A percentile compares a stretch with the other conserved stretches of the same genome.
Conservation (phyloP, 2,113 vertebrate genomes). For the Camarhynchus parvulus region DNA sequence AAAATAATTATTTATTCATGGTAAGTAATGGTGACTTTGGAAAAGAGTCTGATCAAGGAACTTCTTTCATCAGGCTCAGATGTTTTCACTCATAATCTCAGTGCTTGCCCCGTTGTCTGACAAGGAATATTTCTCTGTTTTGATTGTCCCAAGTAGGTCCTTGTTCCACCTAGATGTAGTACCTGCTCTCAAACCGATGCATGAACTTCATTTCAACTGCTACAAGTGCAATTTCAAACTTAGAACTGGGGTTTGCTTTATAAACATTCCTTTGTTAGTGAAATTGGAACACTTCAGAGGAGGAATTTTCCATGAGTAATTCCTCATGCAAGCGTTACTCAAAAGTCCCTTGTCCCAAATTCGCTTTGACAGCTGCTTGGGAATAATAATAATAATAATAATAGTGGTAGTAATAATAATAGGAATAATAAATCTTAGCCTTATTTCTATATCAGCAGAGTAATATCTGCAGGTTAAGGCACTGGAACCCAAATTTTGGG, state of each 20-base stretch:
- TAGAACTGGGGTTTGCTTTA: constrained; percentile 31
- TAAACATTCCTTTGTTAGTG: constrained; percentile 56
- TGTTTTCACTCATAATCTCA: background rate
- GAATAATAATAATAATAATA: background rate
- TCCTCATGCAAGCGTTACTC: background rate
- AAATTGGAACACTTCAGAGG: constrained; percentile 37
- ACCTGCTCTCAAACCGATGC: background rate
- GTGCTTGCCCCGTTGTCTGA: background rate
- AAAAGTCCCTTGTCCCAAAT: constrained; percentile 15
- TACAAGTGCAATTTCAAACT: background rate
- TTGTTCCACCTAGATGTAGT: background rate
- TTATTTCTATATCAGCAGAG: background rate
- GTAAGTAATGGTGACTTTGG: background rate
- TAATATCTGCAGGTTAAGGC: background rate
- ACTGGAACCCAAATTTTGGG: background rate
- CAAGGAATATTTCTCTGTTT: background rate
- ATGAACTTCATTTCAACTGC: constrained; percentile 21
- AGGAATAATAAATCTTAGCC: background rate
- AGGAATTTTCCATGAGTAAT: constrained; percentile 54
- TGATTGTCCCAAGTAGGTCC: background rate
- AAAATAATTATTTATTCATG: background rate
- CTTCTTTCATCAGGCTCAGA: background rate
- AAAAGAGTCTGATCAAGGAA: background rate
- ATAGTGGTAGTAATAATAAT: background rate
- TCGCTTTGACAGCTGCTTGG: background rate